Conservation (phyloP, 2,888 invertebrate species). For the Agrilus mali region DNA sequence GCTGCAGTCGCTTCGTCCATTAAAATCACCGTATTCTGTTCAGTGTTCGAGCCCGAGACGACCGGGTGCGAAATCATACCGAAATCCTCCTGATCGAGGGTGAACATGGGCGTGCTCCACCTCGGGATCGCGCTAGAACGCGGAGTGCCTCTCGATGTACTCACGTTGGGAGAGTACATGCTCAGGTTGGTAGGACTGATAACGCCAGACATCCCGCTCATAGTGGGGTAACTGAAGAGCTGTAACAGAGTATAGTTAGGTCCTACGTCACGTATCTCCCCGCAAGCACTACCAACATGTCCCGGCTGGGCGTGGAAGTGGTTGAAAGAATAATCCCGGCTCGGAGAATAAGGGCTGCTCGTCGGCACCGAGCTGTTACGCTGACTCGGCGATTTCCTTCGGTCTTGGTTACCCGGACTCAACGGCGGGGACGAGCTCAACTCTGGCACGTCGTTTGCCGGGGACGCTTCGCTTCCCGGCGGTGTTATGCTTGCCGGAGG, state of each 20-base stretch:
- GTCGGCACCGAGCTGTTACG: conserved; percentile 25
- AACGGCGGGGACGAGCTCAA: conserved; percentile 33
- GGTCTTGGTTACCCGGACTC: conserved; percentile 31
- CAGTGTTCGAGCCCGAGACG: conserved; percentile 45
- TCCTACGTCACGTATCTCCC: conserved; percentile 19
- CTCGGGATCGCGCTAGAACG: conserved; percentile 46
- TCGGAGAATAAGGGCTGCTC: conserved; percentile 29
- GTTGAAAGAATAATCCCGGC: conserved; percentile 61
- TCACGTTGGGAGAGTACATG: conserved; percentile 63
- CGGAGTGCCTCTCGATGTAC: conserved; percentile 58
- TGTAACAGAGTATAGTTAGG: conserved; percentile 33
- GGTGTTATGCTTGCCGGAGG: conserved; percentile 50
- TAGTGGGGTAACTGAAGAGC: conserved; percentile 86
- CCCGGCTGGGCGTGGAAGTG: conserved; percentile 89
- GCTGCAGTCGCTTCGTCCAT: conserved; percentile 54
- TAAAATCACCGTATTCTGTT: conserved; percentile 57
- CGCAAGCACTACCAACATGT: conserved; percentile 48
- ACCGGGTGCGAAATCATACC: conserved; percentile 76
- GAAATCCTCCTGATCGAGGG: conserved; percentile 84
- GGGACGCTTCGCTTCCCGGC: conserved; percentile 34
- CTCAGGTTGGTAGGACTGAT: conserved; percentile 82
- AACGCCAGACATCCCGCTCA: conserved; percentile 78
- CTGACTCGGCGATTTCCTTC: conserved; percentile 30
- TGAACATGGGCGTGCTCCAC: conserved; percentile 79
- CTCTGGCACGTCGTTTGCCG: conserved; percentile 28